Percentiles rank a stretch among this genome's conserved stretches.
Evolutionary conservation across 1,140 invertebrate species (phyloP).

Genomic region (Tetragonula clypearis): DNA sequence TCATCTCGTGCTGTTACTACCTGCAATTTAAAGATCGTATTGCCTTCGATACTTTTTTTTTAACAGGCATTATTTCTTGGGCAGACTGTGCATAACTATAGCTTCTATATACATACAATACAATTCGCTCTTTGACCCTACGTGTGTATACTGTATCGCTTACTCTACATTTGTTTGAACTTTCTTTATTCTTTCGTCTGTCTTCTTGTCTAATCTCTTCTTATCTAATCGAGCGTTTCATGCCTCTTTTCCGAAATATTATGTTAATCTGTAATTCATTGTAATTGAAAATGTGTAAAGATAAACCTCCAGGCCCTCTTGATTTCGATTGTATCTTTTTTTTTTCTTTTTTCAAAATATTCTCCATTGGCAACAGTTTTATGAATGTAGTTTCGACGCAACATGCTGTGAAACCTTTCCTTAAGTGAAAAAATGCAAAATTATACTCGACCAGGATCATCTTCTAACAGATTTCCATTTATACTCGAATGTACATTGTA

Average conservation of each 20-base stretch:
- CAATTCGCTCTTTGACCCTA: constrained; percentile 33
- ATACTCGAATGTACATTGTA: background rate
- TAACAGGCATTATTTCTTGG: constrained; percentile 42
- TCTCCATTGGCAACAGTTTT: background rate
- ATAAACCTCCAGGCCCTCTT: background rate
- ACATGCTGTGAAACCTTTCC: background rate
- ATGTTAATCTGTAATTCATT: constrained; percentile 14
- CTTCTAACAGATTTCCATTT: background rate
- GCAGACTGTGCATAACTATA: constrained; percentile 19
- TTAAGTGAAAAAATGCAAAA: background rate
- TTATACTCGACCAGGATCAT: background rate
- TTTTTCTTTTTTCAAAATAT: too few relatives aligned
- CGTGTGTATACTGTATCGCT: constrained; percentile 62
- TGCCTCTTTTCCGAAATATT: background rate
- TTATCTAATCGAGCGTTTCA: constrained; percentile 34
- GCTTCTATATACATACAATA: constrained; percentile 56
- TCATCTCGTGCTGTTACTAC: background rate
- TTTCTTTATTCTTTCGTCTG: constrained; percentile 47
- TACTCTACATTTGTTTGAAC: constrained; percentile 57
- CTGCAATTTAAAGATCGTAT: background rate
- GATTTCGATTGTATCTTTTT: background rate
- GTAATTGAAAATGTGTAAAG: constrained; percentile 10
- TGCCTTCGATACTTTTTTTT: background rate
- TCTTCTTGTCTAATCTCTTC: constrained; percentile 38
- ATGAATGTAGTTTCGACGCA: background rate